phyloP scores from a whole-genome alignment of 2,113 vertebrate species.

The sheep (Ovis aries) region DNA sequence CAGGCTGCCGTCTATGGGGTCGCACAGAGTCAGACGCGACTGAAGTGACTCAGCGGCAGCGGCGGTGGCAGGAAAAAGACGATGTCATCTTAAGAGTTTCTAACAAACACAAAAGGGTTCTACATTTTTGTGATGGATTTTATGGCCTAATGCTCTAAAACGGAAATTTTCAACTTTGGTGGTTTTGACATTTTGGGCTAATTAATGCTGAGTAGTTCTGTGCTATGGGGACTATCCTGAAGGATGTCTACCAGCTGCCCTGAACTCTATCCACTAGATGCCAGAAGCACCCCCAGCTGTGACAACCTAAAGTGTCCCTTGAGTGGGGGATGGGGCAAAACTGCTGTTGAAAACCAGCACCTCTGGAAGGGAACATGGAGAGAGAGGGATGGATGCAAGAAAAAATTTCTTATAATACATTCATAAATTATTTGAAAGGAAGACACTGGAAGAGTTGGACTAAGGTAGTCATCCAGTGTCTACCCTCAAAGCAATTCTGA shows the following conservation, averaged over 20 bases:
- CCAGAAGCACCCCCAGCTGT: background rate
- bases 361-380: background rate
- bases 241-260: background rate
- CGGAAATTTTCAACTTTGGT: background rate
- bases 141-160: background rate
- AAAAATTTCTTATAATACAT: background rate
- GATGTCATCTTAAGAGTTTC: too few species aligned
- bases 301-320: background rate
- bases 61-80: background rate
- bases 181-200: background rate
- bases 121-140: background rate
- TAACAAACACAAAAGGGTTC: background rate
- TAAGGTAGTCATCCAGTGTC: background rate
- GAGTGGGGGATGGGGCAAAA: background rate
- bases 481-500: background rate
- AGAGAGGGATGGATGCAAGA: background rate
- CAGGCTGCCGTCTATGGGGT: too few species aligned
- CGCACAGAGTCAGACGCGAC: too few species aligned
- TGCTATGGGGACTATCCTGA: background rate
- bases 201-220: background rate
- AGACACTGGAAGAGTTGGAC: background rate
- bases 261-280: background rate
- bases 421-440: background rate
- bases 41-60: too few species aligned
- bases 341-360: background rate